A percentile compares a stretch with the other conserved stretches of the same genome.
phyloP scores from a whole-genome alignment of 2,888 invertebrate genomes.

The Tricholauxania praeusta region DNA sequence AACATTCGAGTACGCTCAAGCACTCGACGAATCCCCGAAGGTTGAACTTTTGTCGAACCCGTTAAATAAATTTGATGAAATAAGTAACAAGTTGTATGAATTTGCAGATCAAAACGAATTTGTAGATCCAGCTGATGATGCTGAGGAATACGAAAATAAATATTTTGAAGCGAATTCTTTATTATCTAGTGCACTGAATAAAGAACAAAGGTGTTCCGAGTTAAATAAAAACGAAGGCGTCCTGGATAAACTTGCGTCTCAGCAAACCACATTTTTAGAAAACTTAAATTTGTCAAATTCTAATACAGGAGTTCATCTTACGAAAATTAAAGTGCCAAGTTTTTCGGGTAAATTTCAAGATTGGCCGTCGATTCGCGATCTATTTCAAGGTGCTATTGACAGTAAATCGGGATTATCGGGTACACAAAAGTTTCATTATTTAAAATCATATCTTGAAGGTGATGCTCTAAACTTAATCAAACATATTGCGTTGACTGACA shows the following conservation, averaged over 20 bases:
- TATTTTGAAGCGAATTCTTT: not conserved
- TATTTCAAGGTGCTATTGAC: too few species aligned
- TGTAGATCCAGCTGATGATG: not conserved
- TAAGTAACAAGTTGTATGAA: not conserved
- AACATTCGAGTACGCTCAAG: conserved; percentile 10
- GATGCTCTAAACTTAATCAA: too few species aligned
- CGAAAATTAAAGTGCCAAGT: conserved; percentile 3
- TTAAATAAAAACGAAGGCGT: too few species aligned
- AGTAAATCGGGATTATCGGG: too few species aligned
- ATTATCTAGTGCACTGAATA: not conserved
- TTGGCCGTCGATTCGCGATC: conserved; percentile 4
- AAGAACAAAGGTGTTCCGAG: too few species aligned
- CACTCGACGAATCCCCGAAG: not conserved
- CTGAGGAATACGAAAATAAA: not conserved
- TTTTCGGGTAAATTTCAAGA: conserved; percentile 12
- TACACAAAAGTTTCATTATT: too few species aligned
- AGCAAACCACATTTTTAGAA: too few species aligned
- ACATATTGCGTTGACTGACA: not conserved
- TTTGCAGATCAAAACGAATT: not conserved
- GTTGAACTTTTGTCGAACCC: not conserved
- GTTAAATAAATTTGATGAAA: not conserved
- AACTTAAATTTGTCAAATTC: not conserved
- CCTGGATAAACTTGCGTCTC: too few species aligned
- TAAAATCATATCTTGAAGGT: too few species aligned
- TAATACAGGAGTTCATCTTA: not conserved